phyloP scores from a whole-genome alignment of 2,888 invertebrate species.

The Monoplex corrugatus region DNA sequence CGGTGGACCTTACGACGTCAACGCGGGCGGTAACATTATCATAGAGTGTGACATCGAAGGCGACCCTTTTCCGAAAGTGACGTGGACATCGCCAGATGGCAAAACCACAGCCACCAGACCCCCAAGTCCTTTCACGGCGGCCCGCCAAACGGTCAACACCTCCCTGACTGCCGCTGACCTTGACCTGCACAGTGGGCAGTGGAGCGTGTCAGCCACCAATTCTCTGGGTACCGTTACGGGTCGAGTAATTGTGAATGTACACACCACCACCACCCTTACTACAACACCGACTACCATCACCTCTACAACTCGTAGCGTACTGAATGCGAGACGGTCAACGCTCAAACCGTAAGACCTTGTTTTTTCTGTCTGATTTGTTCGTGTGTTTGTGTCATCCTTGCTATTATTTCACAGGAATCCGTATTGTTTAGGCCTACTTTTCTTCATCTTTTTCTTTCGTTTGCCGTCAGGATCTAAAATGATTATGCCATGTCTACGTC shows the following conservation, averaged over 20 bases:
- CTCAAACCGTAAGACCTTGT: too few relatives aligned
- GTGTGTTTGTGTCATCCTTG: too few relatives aligned
- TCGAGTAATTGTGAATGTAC: background rate
- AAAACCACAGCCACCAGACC: background rate
- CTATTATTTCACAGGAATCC: too few relatives aligned
- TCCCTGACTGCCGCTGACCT: background rate
- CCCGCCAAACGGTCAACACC: background rate
- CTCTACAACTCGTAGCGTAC: too few relatives aligned
- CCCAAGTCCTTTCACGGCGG: background rate
- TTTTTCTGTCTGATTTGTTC: too few relatives aligned
- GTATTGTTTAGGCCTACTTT: too few relatives aligned
- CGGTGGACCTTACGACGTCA: constrained; percentile 36
- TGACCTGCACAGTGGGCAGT: background rate
- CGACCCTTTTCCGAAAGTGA: constrained; percentile 23
- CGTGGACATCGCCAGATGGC: constrained; percentile 3
- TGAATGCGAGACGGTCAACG: too few relatives aligned
- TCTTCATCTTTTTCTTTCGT: too few relatives aligned
- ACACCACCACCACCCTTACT: constrained; percentile 1
- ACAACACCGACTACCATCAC: background rate
- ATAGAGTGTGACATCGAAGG: constrained; percentile 15
- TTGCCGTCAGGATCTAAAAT: too few relatives aligned
- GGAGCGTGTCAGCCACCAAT: constrained; percentile 21
- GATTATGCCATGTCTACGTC: too few relatives aligned
- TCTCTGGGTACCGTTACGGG: background rate
- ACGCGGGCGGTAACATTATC: constrained; percentile 16